phyloP scores from a whole-genome alignment of 2,797 vertebrate genomes.

The Sphenodon punctatus region DNA sequence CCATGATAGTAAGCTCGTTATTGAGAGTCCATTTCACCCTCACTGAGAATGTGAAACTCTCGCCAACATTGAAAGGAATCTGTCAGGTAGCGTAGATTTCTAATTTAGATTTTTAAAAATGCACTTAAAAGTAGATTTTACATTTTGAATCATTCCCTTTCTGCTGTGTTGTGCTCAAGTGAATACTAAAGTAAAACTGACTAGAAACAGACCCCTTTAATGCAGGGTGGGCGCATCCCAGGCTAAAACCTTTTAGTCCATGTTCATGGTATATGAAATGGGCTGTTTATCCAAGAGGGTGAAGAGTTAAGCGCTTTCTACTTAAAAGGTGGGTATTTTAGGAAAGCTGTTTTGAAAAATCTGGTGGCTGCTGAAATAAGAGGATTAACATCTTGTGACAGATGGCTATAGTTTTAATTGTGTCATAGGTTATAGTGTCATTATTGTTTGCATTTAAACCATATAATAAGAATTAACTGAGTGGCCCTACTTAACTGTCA shows the following conservation, averaged over 20 bases:
- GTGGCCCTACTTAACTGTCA: constrained; percentile 73
- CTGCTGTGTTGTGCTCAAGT: not conserved
- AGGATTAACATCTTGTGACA: constrained; percentile 73
- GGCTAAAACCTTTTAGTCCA: not conserved
- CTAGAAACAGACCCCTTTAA: not conserved
- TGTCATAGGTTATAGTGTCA: constrained; percentile 68
- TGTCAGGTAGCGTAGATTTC: not conserved
- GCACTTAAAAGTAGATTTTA: not conserved
- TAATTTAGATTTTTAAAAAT: not conserved
- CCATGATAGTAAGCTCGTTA: not conserved
- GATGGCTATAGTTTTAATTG: constrained; percentile 70
- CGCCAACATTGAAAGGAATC: not conserved
- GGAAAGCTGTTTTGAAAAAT: constrained; percentile 13
- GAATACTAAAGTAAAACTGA: not conserved
- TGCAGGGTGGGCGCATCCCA: not conserved
- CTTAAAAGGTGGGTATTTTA: constrained; percentile 39
- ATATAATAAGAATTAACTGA: constrained; percentile 75
- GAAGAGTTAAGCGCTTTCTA: not conserved
- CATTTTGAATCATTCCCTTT: not conserved
- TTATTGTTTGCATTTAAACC: constrained; percentile 71
- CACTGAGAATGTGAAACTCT: not conserved
- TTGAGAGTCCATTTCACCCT: not conserved
- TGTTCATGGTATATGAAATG: not conserved
- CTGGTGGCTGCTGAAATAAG: constrained; percentile 62
- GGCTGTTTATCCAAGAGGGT: not conserved